Percentiles rank a stretch among this genome's conserved stretches.
Conservation (phyloP, 1,140 invertebrate genomes). For the Procambarus virginalis region DNA sequence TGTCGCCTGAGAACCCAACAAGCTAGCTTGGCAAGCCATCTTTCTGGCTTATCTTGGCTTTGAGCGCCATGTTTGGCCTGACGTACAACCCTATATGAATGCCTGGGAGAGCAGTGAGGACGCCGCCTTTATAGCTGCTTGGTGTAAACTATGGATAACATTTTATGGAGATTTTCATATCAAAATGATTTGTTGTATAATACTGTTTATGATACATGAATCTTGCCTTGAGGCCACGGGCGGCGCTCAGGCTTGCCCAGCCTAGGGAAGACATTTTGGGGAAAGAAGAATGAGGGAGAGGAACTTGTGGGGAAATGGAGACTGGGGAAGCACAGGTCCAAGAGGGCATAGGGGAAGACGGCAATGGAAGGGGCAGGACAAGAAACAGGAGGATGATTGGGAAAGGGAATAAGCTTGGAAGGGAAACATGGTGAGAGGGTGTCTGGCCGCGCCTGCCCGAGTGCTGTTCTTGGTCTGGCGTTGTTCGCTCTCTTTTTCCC, state of each 20-base stretch:
- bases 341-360: not conserved
- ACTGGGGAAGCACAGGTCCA: not conserved
- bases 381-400: not conserved
- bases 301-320: not conserved
- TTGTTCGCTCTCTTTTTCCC: no score
- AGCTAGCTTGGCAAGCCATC: constrained; percentile 12
- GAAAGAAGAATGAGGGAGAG: no score
- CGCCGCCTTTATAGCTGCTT: constrained; percentile 10
- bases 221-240: not conserved
- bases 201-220: constrained; percentile 5
- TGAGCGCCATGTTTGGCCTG: constrained; percentile 10
- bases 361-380: not conserved
- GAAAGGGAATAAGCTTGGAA: not conserved
- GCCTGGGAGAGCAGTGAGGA: constrained; percentile 4
- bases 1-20: constrained; percentile 8
- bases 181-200: constrained; percentile 28
- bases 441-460: no score
- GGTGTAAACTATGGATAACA: constrained; percentile 32
- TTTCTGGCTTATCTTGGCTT: constrained; percentile 28
- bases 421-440: not conserved
- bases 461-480: no score
- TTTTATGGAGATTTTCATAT: constrained; percentile 41
- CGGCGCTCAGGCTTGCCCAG: not conserved
- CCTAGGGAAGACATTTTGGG: not conserved
- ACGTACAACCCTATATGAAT: constrained; percentile 36